Conservation (phyloP, 2,113 vertebrate species). For the Martes martes region DNA sequence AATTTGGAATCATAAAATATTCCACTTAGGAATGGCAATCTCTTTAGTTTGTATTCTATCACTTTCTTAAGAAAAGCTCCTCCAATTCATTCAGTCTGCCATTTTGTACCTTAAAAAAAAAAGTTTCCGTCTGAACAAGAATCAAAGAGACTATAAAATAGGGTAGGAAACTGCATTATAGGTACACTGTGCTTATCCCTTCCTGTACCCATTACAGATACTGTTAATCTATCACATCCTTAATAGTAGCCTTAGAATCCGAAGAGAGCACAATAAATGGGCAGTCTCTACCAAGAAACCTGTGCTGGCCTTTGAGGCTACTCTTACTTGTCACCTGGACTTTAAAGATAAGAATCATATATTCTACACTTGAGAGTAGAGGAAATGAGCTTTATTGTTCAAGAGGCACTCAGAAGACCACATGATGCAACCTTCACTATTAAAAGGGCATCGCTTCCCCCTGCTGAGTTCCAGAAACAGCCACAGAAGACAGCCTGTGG, state of each 20-base stretch:
- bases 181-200: neutral
- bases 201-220: neutral
- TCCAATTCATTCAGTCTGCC: neutral
- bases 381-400: neutral
- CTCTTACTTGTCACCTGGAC: neutral
- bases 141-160: slow-evolving; percentile 41
- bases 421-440: neutral
- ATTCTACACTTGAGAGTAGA: neutral
- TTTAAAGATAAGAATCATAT: slow-evolving; percentile 21
- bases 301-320: neutral
- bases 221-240: slow-evolving; percentile 8
- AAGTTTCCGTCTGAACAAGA: neutral
- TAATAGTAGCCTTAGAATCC: neutral
- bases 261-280: neutral
- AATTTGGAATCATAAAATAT: slow-evolving; percentile 11
- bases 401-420: neutral
- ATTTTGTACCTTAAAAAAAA: neutral
- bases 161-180: neutral
- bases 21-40: neutral
- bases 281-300: neutral
- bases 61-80: slow-evolving; percentile 11
- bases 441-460: neutral
- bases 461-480: neutral
- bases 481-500: neutral
- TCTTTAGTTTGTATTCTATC: neutral